phyloP scores from a whole-genome alignment of 1,140 invertebrate species.

The Pemphigus obesinymphae region DNA sequence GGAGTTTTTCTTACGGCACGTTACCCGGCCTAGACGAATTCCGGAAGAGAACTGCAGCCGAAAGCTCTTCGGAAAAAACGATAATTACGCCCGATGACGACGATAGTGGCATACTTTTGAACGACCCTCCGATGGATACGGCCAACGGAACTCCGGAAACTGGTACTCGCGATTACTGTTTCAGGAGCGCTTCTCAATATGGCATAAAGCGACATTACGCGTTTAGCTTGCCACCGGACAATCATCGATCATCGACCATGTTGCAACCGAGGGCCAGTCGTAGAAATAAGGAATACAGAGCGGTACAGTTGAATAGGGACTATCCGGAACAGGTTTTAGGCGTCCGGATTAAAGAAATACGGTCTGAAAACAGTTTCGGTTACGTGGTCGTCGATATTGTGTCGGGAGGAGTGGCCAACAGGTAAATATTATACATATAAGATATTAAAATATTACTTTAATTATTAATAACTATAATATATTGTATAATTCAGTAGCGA shows the following conservation, averaged over 20 bases:
- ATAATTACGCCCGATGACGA: slow-evolving; percentile 56
- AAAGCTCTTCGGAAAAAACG: slow-evolving; percentile 1
- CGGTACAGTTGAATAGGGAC: slow-evolving; percentile 64
- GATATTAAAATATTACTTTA: too few species aligned
- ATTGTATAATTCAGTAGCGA: too few species aligned
- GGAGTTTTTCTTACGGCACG: slow-evolving; percentile 71
- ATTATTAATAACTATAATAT: too few species aligned
- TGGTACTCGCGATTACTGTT: background rate
- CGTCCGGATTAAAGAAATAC: slow-evolving; percentile 76
- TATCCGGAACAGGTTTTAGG: slow-evolving; percentile 68
- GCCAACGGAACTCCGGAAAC: background rate
- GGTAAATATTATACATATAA: slow-evolving; percentile 58
- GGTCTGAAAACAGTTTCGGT: slow-evolving; percentile 62
- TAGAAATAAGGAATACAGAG: slow-evolving; percentile 52
- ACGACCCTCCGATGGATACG: slow-evolving; percentile 45
- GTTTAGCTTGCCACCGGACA: background rate
- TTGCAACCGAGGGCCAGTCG: slow-evolving; percentile 40
- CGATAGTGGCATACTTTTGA: slow-evolving; percentile 66
- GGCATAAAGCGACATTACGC: slow-evolving; percentile 12
- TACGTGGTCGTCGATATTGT: slow-evolving; percentile 81
- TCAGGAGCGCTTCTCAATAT: slow-evolving; percentile 39
- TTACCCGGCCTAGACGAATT: slow-evolving; percentile 68
- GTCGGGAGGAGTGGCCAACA: slow-evolving; percentile 69
- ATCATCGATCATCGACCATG: slow-evolving; percentile 36
- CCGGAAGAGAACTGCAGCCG: slow-evolving; percentile 50